Evolutionary conservation across 2,888 invertebrate species (phyloP).

Genomic region (Elegia similella): DNA sequence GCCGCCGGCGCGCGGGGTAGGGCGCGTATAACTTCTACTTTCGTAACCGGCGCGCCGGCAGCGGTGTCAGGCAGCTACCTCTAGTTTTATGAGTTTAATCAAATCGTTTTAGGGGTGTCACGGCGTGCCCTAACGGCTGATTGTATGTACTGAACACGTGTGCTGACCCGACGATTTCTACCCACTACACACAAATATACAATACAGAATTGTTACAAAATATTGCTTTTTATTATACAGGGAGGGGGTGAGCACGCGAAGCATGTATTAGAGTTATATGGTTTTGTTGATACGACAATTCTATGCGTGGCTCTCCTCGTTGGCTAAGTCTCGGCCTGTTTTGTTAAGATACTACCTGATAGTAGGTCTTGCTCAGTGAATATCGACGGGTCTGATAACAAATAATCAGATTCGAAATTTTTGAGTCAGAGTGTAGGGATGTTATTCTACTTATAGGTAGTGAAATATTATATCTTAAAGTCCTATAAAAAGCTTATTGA

Average conservation of each 20-base stretch:
- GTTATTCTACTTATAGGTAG: not conserved
- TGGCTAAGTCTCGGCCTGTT: not conserved
- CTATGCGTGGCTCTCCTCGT: conserved; percentile 34
- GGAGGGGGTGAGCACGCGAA: conserved; percentile 49
- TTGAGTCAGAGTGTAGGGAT: not conserved
- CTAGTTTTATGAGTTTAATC: conserved; percentile 77
- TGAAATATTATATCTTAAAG: not conserved
- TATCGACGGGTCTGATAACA: not conserved
- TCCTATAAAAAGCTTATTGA: too few species aligned
- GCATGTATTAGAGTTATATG: conserved; percentile 52
- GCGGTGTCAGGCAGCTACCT: conserved; percentile 46
- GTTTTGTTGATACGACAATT: conserved; percentile 36
- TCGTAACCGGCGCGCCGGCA: conserved; percentile 42
- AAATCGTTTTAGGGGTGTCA: conserved; percentile 72
- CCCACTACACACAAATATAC: conserved; percentile 40
- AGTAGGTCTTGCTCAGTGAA: not conserved
- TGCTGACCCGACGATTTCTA: conserved; percentile 54
- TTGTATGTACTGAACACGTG: conserved; percentile 64
- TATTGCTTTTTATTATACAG: conserved; percentile 47
- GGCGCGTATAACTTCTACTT: conserved; percentile 57
- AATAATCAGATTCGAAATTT: not conserved
- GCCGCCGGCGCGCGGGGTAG: conserved; percentile 52
- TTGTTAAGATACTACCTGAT: not conserved
- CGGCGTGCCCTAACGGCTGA: conserved; percentile 61
- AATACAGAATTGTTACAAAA: conserved; percentile 46